Percentiles rank a stretch among this genome's conserved stretches.
Conservation (phyloP, 2,888 invertebrate genomes). For the Drosophila borborema region DNA sequence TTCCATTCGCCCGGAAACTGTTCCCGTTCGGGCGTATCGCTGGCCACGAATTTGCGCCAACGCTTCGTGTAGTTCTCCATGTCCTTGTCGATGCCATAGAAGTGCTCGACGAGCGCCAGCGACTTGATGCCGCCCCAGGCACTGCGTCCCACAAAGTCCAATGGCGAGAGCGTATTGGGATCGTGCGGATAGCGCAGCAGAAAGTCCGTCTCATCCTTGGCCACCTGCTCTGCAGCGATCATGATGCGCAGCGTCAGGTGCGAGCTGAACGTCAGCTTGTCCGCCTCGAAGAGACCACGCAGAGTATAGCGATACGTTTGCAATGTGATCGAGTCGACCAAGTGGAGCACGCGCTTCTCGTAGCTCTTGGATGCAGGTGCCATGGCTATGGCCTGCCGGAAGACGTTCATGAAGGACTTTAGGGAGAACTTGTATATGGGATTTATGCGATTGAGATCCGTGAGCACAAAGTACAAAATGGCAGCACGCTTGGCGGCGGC, state of each 20-base stretch:
- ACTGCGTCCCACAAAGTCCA: constrained; percentile 92
- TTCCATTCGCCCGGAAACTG: constrained; percentile 99
- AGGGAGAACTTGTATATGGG: constrained; percentile 98
- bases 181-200: constrained; percentile 93
- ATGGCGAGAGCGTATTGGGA: constrained; percentile 90
- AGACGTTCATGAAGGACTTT: constrained; percentile 97
- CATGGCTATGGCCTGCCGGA: constrained; percentile 92
- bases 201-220: constrained; percentile 93
- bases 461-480: constrained; percentile 96
- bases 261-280: constrained; percentile 95
- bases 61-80: constrained; percentile 96
- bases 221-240: constrained; percentile 87
- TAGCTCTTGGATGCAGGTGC: constrained; percentile 90
- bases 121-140: constrained; percentile 94
- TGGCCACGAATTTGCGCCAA: constrained; percentile 96
- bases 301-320: constrained; percentile 95
- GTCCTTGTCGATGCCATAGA: constrained; percentile 94
- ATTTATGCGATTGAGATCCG: constrained; percentile 96
- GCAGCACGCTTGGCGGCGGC: constrained; percentile 95
- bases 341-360: constrained; percentile 89
- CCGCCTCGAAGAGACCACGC: constrained; percentile 95
- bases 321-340: constrained; percentile 95
- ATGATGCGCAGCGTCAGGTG: constrained; percentile 92
- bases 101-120: constrained; percentile 92
- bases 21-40: constrained; percentile 96